A percentile compares a stretch with the other conserved stretches of the same genome.
phyloP scores from a whole-genome alignment of 2,888 invertebrate genomes.

The Therioaphis trifolii region DNA sequence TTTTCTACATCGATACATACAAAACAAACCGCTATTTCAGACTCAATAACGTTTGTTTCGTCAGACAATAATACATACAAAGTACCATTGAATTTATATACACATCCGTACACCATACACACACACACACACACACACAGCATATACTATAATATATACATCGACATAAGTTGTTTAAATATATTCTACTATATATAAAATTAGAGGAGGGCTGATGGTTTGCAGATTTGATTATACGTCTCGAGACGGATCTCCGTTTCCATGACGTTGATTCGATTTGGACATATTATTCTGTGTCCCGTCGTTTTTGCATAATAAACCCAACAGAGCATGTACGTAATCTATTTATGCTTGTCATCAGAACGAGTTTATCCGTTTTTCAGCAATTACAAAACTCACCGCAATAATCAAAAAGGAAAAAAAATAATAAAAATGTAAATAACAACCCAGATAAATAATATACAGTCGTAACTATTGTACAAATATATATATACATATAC shows the following conservation, averaged over 20 bases:
- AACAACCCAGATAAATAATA: neutral
- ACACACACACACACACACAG: neutral
- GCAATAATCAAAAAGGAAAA: slow-evolving; percentile 21
- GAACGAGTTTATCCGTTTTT: slow-evolving; percentile 47
- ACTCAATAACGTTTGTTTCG: slow-evolving; percentile 1
- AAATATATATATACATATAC: too few species aligned
- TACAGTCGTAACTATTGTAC: neutral
- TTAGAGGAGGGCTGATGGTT: slow-evolving; percentile 45
- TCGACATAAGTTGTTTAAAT: slow-evolving; percentile 43
- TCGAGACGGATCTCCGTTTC: slow-evolving; percentile 53
- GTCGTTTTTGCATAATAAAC: slow-evolving; percentile 59
- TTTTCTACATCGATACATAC: slow-evolving; percentile 14
- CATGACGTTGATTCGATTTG: slow-evolving; percentile 59
- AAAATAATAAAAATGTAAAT: neutral
- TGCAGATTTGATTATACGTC: slow-evolving; percentile 54
- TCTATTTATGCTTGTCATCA: slow-evolving; percentile 55
- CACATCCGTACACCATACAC: neutral
- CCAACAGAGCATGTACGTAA: slow-evolving; percentile 58
- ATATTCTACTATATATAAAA: slow-evolving; percentile 24
- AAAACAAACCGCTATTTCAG: neutral
- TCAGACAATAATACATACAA: slow-evolving; percentile 23
- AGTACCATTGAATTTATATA: slow-evolving; percentile 2
- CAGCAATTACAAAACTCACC: slow-evolving; percentile 23
- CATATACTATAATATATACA: neutral
- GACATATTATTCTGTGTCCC: slow-evolving; percentile 57